Base-by-base conservation (phyloP, 2,113 vertebrate species). In the Tapirus terrestris region DNA sequence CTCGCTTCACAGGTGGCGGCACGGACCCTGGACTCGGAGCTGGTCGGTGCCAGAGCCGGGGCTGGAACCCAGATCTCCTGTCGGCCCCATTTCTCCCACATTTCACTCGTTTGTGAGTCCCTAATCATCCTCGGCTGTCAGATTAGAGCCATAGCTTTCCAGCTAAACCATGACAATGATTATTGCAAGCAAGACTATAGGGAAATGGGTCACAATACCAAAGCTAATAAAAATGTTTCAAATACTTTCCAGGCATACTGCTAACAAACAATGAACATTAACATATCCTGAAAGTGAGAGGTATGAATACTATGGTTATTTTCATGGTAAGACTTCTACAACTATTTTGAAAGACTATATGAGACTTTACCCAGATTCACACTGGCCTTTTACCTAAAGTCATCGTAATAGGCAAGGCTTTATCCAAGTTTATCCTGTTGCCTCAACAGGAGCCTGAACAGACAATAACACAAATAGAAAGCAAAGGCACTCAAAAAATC, bases 21-120 rank as follows among this genome's bases (percentile, higher is more conserved):
- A 21, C 6, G 6, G 27, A 27, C 5, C 72, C 63, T 2, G 13
- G 73, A 39, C 1, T 0, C 0, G 1, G 29, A 20, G 39, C 36
- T 33, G 33, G 61, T 6, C 31, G 6, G 36, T 21, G 25, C 61
- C 63, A 8, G 45, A n/a, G 23, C 17, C 7, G 0, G 56, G 45
- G 36, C 67, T 3, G 10, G 27, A 1, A 53, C 43, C 39, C 63
- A 68, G 18, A 3, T 7, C 48, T 61, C 39, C 51, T 65, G 0
- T 4, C 0, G 0, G 56, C 70, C 58, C 53, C 33, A 1, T 31
- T 68, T 27, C 75, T 3, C 51, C 73, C n/a, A 12, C 1, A 0
- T 17, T 8, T 67, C 51, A 56, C 81, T 27, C 25, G 0, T 2
- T 1, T 8, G 33, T 13, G 67, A 61, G n/a, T 14, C 67, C 79